Evolutionary conservation across 1,140 invertebrate species (phyloP), one percentile per base, ranked within the genome.

Genomic region (Drosophila lowei): DNA sequence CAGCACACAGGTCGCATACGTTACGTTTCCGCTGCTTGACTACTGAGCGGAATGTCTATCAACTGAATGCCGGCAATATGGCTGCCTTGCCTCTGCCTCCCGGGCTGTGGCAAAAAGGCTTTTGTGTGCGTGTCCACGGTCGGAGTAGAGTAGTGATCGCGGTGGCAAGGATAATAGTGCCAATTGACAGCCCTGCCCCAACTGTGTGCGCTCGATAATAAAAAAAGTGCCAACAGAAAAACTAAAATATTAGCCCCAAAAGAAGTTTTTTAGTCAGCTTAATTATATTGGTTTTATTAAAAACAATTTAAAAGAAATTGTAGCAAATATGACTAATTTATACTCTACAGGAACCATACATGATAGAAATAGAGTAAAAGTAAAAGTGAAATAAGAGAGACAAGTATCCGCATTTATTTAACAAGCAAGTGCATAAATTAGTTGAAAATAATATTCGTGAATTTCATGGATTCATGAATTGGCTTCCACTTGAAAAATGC

Each of bases 1-100:
- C 64, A 56, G 57, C 43, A 43, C 55, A 70, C 54, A 78, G 56
- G 70, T 61, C 62, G 64, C 61, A 86, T 81, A 85, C 71, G 77
- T 65, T 74, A 64, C 57, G 55, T 66, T 77, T 65, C 72, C 75
- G 74, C 66, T 55, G 72, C 59, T 64, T 63, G 72, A 83, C 71
- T 61, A 42, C 65, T 38, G 44, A 50, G 46, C 74, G 52, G 18
- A 74, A 72, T 62, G 58, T 80, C 77, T 64, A 68, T 76, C 72
- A 79, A 76, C 59, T 49, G 5, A 57, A 34, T 61, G 50, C 44
- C 42, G 43, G 23, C 66, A 72, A 46, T 72, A 34, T 52, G 61
- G 18, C 25, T 23, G 48, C n/a, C 21, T 34, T 25, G 21, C 30
- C 38, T n/a, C 25, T 59, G 41, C 38, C 34, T 48, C 28, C 13